Evolutionary conservation across 2,888 invertebrate genomes (phyloP), one percentile per base, ranked within the genome.

Genomic region (Lumbricus terrestris): DNA sequence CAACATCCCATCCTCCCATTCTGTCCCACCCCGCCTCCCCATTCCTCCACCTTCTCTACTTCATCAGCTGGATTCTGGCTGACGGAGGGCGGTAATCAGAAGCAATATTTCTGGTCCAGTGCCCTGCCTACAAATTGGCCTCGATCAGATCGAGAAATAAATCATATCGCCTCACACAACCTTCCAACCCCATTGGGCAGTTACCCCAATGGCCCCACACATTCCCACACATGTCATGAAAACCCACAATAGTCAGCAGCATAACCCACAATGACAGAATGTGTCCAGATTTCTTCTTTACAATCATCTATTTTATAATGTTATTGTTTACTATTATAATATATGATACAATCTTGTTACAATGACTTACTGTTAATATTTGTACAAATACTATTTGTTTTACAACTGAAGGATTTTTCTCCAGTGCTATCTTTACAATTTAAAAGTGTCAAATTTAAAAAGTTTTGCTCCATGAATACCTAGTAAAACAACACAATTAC

Each of bases 91-190:
- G 35, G 35, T 37, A 85, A 85, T 85, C 85, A 85, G 85, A 85
- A 85, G 37, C 85, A 85, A 85, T 85, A 85, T 85, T 85, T 85
- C 85, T 33, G 85, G 85, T 85, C 37, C 34, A 37, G 37, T 35
- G 85, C 34, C 34, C 85, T 35, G 85, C 85, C 85, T 85, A 85
- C 85, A 85, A 37, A 85, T 85, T 85, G 85, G 85, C 37, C 85
- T 8, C 23, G 34, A 85, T 85, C 85, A 85, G 34, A 85, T 37
- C 34, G 37, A 85, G 34, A 85, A 85, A 85, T 85, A 85, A 85
- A 85, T 85, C 85, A 85, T 37, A 85, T 85, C 35, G 34, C 35
- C 85, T 85, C 35, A 85, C 69, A 69, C 69, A 69, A 69, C 69
- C 69, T 69, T n/a, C 29, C 69, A 69, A 69, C 69, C 69, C 69